Base-by-base conservation (phyloP, 2,888 invertebrate genomes). In the Uloborus plumipes region DNA sequence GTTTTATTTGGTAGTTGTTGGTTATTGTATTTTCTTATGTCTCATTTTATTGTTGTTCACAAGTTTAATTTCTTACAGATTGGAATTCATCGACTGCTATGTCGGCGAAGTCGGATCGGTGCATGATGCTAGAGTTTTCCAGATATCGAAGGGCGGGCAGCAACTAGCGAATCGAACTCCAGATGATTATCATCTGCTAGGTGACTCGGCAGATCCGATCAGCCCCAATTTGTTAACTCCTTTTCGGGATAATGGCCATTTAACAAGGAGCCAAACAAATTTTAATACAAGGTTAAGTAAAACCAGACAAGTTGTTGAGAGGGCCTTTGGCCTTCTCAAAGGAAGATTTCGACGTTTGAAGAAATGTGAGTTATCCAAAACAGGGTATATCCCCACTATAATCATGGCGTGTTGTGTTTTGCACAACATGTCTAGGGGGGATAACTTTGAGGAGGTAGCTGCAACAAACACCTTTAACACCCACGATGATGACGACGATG, bases 61-160 rank as follows among this genome's bases (percentile, higher is more conserved):
- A n/a, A n/a, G n/a, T n/a, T n/a, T n/a, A n/a, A n/a, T n/a, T n/a
- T n/a, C n/a, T n/a, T n/a, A n/a, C n/a, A n/a, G n/a, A n/a, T n/a
- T 55, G 55, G 16, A 16, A 39, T 84, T 86, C 26, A 82, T 59
- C 18, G 51, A 84, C 70, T 53, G 65, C 16, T 85, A 84, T 62
- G 62, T 75, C 55, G 86, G 86, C 4, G 85, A 78, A 70, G 85
- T 84, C 20, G 86, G 86, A n/a, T 82, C 76, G 65, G 64, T 61
- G 15, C 85, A 85, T 84, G 86, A 86, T 71, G 85, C 85, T 20
- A n/a, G n/a, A 18, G 84, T 86, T 7, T 82, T 85, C 22, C 47
- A 76, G 51, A 85, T 84, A 64, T 81, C 82, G 22, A n/a, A 18
- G 22, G 50, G 85, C 15, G 82, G 51, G 55, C 51, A 22, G 51